phyloP scores from a whole-genome alignment of 2,888 invertebrate genomes.

The Ashinkailepas kermadecensis region DNA sequence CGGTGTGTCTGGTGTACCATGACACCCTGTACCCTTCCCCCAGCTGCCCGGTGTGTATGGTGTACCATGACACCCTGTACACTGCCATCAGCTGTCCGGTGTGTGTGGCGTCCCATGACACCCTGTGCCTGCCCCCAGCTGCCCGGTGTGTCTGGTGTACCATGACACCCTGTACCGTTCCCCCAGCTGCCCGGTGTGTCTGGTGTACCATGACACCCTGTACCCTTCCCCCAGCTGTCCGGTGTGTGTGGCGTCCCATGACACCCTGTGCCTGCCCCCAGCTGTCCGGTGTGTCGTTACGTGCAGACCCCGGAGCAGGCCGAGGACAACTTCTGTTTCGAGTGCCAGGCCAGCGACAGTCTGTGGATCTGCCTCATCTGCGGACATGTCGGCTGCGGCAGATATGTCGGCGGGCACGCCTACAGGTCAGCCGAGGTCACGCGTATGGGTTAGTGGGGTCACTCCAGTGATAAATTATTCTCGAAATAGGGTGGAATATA shows the following conservation, averaged over 20 bases:
- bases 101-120: background rate
- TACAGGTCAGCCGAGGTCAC: constrained; percentile 62
- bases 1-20: background rate
- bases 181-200: too few relatives aligned
- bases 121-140: too few relatives aligned
- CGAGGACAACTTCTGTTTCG: constrained; percentile 54
- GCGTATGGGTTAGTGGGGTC: too few relatives aligned
- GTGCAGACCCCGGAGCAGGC: constrained; percentile 74
- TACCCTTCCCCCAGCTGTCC: background rate
- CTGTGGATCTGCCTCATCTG: constrained; percentile 99
- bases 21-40: background rate
- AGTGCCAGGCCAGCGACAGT: constrained; percentile 63
- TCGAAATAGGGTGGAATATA: too few relatives aligned
- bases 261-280: constrained; percentile 41
- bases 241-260: too few relatives aligned
- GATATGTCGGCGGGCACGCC: constrained; percentile 84
- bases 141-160: background rate
- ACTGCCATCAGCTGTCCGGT: background rate
- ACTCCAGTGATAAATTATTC: too few relatives aligned
- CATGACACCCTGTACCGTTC: too few relatives aligned
- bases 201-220: too few relatives aligned
- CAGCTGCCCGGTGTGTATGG: background rate
- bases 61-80: background rate
- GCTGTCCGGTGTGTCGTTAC: constrained; percentile 95
- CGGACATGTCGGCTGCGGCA: constrained; percentile 95